A percentile compares a stretch with the other conserved stretches of the same genome.
These are phyloP conservation scores for Gadopsis bispinosus DNA, from an alignment of 2,797 vertebrate genomes.

Conservation along the genomic window DNA sequence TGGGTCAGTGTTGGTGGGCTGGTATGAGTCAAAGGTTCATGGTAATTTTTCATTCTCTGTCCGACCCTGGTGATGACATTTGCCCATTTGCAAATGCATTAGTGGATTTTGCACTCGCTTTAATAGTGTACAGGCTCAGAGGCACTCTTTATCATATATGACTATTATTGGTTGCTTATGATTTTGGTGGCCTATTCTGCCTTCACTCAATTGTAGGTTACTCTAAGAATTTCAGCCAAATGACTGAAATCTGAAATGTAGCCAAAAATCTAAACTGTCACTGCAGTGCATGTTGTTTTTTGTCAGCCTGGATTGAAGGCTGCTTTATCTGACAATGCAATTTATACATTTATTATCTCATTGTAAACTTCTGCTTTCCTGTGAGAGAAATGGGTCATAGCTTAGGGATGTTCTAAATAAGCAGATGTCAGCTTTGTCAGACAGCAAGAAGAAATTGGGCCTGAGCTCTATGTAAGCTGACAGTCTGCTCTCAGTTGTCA, in stretches of 20 bases:
- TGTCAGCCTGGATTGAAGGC: constrained; percentile 31
- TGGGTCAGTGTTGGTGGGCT: background rate
- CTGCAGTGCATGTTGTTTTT: constrained; percentile 10
- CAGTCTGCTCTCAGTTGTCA: constrained; percentile 45
- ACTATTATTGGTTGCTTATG: too few relatives aligned
- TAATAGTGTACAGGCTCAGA: background rate
- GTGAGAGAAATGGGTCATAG: constrained; percentile 46
- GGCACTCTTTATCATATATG: background rate
- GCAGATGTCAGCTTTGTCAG: constrained; percentile 53
- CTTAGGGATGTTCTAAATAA: constrained; percentile 49
- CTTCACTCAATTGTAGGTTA: constrained; percentile 4
- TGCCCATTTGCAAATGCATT: background rate
- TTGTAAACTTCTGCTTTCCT: constrained; percentile 47
- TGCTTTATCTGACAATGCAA: constrained; percentile 40
- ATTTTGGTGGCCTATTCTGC: background rate
- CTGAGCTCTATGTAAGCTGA: constrained; percentile 46
- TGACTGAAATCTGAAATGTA: constrained; percentile 11
- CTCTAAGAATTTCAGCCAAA: constrained; percentile 4
- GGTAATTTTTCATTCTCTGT: constrained; percentile 4
- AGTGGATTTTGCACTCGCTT: background rate
- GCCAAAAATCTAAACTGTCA: constrained; percentile 17
- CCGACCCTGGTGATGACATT: constrained; percentile 8
- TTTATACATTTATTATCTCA: constrained; percentile 40
- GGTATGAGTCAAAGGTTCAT: constrained; percentile 13
- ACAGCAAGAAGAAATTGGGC: constrained; percentile 50